Evolutionary conservation across 2,888 invertebrate genomes (phyloP).

Genomic region (Thecocarcelia acutangulata): DNA sequence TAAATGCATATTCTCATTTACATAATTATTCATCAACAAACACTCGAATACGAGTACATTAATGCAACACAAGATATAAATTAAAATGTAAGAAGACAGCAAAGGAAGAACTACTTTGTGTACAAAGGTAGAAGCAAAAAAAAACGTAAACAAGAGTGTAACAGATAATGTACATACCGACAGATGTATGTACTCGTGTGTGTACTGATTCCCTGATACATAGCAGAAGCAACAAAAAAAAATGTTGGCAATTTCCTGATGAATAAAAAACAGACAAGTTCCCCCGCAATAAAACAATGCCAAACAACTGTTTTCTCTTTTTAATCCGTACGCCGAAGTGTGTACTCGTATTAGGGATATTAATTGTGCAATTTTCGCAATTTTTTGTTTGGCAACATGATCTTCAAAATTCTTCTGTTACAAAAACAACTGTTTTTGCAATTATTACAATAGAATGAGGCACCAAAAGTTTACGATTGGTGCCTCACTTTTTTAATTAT

Average conservation of each 20-base stretch:
- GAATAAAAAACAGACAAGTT: slow-evolving; percentile 66
- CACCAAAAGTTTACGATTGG: too few relatives aligned
- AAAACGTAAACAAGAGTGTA: slow-evolving; percentile 8
- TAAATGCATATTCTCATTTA: background rate
- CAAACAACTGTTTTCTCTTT: slow-evolving; percentile 30
- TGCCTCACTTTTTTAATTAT: too few relatives aligned
- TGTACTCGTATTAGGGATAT: too few relatives aligned
- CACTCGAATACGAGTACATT: background rate
- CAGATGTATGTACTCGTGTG: too few relatives aligned
- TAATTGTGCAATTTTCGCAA: too few relatives aligned
- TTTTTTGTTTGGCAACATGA: too few relatives aligned
- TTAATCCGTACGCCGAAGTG: background rate
- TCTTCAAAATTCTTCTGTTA: too few relatives aligned
- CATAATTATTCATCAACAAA: background rate
- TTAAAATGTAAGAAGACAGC: slow-evolving; percentile 19
- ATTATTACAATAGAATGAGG: too few relatives aligned
- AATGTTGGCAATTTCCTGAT: slow-evolving; percentile 70
- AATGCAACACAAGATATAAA: slow-evolving; percentile 23
- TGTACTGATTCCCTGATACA: slow-evolving; percentile 11
- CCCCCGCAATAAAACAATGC: slow-evolving; percentile 55
- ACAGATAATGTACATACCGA: slow-evolving; percentile 21
- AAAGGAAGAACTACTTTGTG: slow-evolving; percentile 6
- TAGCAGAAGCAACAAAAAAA: slow-evolving; percentile 24
- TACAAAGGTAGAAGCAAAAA: slow-evolving; percentile 9
- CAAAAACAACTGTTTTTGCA: too few relatives aligned